Evolutionary conservation across 2,113 vertebrate species (phyloP), one percentile per base, ranked within the genome.

Genomic region (Orycteropus afer): DNA sequence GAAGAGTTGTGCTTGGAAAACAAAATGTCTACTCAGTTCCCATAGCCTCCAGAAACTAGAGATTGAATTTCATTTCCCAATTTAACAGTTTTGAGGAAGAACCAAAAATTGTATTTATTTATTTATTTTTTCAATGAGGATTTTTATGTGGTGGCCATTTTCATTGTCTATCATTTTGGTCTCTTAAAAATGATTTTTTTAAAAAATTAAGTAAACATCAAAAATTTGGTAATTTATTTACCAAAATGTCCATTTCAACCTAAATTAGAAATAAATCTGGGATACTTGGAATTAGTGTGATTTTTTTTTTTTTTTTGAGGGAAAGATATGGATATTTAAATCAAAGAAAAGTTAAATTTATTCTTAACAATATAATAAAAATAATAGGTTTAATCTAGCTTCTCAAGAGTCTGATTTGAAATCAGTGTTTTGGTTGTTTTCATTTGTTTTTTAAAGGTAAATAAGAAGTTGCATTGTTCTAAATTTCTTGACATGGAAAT

Each of bases 401-500:
- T 92, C 37, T 93, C 65, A 71, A 25, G 22, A 61, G 76, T 69
- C 74, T 93, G 74, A 45, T 67, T 96, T 94, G 49, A 91, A 98
- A 90, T 59, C 11, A 57, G 45, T 71, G 74, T 76, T 91, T 67
- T 37, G 22, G 86, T 93, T 65, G 55, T 71, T 79, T 77, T 40
- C 74, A 53, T 74, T 65, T 59, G 5, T 53, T 65, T 79, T 42
- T 92, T 95, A 97, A 96, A 94, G 55, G 90, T 77, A 96, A 97
- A 78, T 89, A 96, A 86, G 95, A 92, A 59, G 3, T 77, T 63
- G 76, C 42, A 87, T 37, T 86, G 22, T 84, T 49, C 53, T 92
- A 94, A 73, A 78, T 95, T 98, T 97, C 84, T 98, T 93, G 67
- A 76, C 18, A 49, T 89, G 79, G 85, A 93, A 96, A 96, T 76